These are phyloP conservation scores for Xylocampa areola DNA, from an alignment of 2,888 invertebrate genomes.

Conservation along the genomic window DNA sequence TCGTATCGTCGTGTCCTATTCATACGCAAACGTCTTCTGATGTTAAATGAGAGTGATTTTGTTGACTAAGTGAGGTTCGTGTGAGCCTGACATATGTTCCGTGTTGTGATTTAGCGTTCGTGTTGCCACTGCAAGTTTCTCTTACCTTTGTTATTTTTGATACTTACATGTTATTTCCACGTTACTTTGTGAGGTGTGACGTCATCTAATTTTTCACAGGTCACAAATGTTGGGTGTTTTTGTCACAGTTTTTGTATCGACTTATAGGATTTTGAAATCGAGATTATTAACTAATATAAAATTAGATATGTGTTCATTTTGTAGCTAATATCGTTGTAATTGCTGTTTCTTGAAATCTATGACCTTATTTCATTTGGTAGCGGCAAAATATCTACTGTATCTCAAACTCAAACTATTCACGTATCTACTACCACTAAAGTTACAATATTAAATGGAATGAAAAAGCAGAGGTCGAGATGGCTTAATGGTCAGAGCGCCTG, in stretches of 20 bases:
- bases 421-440: too few relatives aligned
- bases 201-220: slow-evolving; percentile 10
- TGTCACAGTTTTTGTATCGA: background rate
- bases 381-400: too few relatives aligned
- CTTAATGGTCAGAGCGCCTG: too few relatives aligned
- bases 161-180: slow-evolving; percentile 28
- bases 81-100: slow-evolving; percentile 40
- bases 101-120: slow-evolving; percentile 47
- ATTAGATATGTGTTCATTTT: too few relatives aligned
- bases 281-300: too few relatives aligned
- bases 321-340: too few relatives aligned
- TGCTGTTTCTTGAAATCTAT: too few relatives aligned
- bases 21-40: slow-evolving; percentile 73
- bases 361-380: too few relatives aligned
- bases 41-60: slow-evolving; percentile 65
- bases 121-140: slow-evolving; percentile 21
- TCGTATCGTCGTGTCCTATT: slow-evolving; percentile 69
- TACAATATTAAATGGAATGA: too few relatives aligned
- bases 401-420: too few relatives aligned
- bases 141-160: slow-evolving; percentile 50
- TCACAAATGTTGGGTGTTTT: background rate
- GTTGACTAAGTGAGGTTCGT: slow-evolving; percentile 57
- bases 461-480: too few relatives aligned
- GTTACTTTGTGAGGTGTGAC: slow-evolving; percentile 21
- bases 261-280: too few relatives aligned